Percentiles rank a stretch among this genome's conserved stretches.
These are phyloP conservation scores for Acanthaster planci DNA, from an alignment of 35 echinoderm and acorn worm genomes.

Conservation along the genomic window DNA sequence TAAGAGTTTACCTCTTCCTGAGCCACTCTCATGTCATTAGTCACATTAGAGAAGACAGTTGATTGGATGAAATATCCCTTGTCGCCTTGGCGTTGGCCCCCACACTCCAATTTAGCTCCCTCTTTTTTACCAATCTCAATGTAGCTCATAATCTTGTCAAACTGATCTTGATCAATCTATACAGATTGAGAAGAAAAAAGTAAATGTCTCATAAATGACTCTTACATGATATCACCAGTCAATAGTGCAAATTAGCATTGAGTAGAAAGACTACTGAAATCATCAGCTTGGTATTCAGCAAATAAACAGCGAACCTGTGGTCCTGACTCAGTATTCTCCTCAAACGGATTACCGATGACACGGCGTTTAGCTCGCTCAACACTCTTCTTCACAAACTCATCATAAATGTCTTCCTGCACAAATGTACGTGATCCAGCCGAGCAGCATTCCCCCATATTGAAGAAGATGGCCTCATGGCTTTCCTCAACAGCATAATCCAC, in stretches of 20 bases:
- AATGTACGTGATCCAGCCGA: conserved; percentile 86
- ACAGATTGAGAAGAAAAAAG: not conserved
- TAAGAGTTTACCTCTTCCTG: conserved; percentile 41
- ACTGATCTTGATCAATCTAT: conserved; percentile 27
- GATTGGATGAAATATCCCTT: conserved; percentile 31
- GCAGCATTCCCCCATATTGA: conserved; percentile 93
- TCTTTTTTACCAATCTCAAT: conserved; percentile 31
- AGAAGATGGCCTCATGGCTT: conserved; percentile 77
- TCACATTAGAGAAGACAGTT: conserved; percentile 44
- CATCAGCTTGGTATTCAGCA: too few relatives aligned
- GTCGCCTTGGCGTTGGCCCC: not conserved
- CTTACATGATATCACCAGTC: too few relatives aligned
- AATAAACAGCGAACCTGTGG: conserved; percentile 71
- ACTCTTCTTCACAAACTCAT: conserved; percentile 88
- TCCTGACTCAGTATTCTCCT: conserved; percentile 63
- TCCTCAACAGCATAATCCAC: conserved; percentile 79
- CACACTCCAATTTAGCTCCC: conserved; percentile 41
- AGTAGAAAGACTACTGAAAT: too few relatives aligned
- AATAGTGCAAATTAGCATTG: too few relatives aligned
- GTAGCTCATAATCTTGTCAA: conserved; percentile 24
- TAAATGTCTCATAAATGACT: too few relatives aligned
- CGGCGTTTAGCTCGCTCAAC: conserved; percentile 70
- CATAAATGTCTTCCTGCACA: conserved; percentile 88
- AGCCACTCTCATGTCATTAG: conserved; percentile 48
- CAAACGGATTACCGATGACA: conserved; percentile 78